These are phyloP conservation scores for Nyctibius grandis DNA, from an alignment of 2,797 vertebrate species.

Conservation along the genomic window DNA sequence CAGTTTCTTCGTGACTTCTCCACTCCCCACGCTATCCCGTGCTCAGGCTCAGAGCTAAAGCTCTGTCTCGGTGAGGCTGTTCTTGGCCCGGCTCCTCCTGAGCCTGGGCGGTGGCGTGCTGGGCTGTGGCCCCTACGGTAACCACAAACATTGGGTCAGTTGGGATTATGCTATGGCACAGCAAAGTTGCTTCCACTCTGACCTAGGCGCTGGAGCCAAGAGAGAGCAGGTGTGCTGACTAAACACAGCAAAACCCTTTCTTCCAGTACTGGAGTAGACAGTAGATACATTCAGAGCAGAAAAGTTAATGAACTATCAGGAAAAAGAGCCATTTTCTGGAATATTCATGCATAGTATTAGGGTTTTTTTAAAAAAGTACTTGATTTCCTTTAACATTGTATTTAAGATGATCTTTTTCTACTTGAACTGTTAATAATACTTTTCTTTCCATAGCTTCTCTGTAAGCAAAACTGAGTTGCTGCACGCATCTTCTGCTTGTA, in stretches of 20 bases:
- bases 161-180: fast-evolving
- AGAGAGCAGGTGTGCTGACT: not conserved
- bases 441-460: not conserved
- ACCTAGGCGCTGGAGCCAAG: fast-evolving
- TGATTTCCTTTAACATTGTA: not conserved
- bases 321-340: not conserved
- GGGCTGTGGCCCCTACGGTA: not conserved
- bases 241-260: not conserved
- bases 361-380: not conserved
- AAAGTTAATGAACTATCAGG: not conserved
- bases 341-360: not conserved
- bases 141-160: fast-evolving
- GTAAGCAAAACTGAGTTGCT: not conserved
- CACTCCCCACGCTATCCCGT: fast-evolving
- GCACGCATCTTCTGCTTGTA: not conserved
- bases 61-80: fast-evolving
- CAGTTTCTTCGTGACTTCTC: fast-evolving
- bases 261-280: not conserved
- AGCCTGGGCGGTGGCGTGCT: fast-evolving
- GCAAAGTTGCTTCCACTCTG: no score
- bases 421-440: not conserved
- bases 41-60: not conserved
- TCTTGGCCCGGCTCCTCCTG: fast-evolving
- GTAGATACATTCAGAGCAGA: no score
- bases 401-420: not conserved